These are phyloP conservation scores for Clarias macrocephalus DNA, from an alignment of 2,113 vertebrate genomes.

Conservation along the genomic window DNA sequence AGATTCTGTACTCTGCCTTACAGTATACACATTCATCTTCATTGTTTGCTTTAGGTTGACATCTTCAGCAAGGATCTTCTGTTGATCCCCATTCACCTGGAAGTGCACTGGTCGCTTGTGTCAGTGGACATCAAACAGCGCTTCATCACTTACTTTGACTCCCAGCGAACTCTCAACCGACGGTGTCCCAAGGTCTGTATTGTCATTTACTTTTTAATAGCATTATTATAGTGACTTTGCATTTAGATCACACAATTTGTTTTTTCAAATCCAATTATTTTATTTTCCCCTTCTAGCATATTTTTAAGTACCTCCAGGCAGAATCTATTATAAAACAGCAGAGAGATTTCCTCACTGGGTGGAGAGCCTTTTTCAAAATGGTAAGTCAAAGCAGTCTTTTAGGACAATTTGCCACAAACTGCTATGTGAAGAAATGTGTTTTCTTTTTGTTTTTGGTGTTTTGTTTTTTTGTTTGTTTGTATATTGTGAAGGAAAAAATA, in stretches of 20 bases:
- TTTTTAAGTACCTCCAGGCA: slow-evolving; percentile 89
- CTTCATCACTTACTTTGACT: slow-evolving; percentile 90
- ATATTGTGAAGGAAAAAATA: too few species aligned
- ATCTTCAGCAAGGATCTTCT: slow-evolving; percentile 91
- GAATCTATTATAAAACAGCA: slow-evolving; percentile 87
- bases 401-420: slow-evolving; percentile 14
- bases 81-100: slow-evolving; percentile 89
- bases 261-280: background rate
- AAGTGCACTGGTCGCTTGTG: slow-evolving; percentile 92
- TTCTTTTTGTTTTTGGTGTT: too few species aligned
- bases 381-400: slow-evolving; percentile 63
- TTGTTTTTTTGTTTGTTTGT: too few species aligned
- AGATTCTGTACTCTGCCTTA: background rate
- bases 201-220: background rate
- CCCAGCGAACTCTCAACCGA: slow-evolving; percentile 88
- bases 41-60: slow-evolving; percentile 76
- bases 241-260: background rate
- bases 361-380: slow-evolving; percentile 94
- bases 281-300: slow-evolving; percentile 71
- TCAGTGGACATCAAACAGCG: slow-evolving; percentile 82
- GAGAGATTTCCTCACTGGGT: slow-evolving; percentile 81
- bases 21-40: background rate
- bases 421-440: background rate
- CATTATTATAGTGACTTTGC: background rate
- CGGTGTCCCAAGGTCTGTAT: slow-evolving; percentile 85